A percentile compares a stretch with the other conserved stretches of the same genome.
These are phyloP conservation scores for Kuschelorhynchus macadamiae DNA, from an alignment of 2,888 invertebrate species.

Conservation along the genomic window DNA sequence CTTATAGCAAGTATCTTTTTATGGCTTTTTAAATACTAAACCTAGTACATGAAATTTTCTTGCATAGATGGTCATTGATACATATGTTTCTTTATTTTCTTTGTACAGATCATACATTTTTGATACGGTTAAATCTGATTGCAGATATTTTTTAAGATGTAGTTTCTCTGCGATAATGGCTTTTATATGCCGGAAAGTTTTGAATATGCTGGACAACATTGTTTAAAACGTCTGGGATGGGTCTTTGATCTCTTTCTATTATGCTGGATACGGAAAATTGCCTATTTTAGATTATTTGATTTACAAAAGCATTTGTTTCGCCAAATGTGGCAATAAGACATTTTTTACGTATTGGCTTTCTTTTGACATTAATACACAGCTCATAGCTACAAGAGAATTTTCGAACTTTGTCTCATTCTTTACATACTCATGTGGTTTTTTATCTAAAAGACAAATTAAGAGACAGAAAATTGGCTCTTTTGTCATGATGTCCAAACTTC, in stretches of 20 bases:
- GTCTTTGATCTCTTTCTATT: slow-evolving; percentile 8
- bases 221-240: background rate
- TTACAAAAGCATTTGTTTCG: slow-evolving; percentile 13
- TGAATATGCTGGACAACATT: background rate
- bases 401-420: background rate
- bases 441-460: slow-evolving; percentile 5
- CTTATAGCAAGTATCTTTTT: slow-evolving; percentile 7
- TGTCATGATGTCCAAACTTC: slow-evolving; percentile 8
- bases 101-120: too few species aligned
- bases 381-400: slow-evolving; percentile 4
- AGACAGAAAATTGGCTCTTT: slow-evolving; percentile 4
- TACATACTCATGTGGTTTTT: slow-evolving; percentile 5
- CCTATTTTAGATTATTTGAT: slow-evolving; percentile 10
- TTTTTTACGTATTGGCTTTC: slow-evolving; percentile 6
- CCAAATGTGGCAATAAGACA: slow-evolving; percentile 2
- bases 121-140: too few species aligned
- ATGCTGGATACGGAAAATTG: background rate
- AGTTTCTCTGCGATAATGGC: background rate
- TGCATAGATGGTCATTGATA: slow-evolving; percentile 8
- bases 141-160: background rate
- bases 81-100: too few species aligned
- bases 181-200: slow-evolving; percentile 10
- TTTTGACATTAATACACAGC: background rate
- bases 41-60: slow-evolving; percentile 4
- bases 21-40: slow-evolving; percentile 6